Base-by-base conservation (phyloP, 2,113 vertebrate genomes). In the Cacatua alba region DNA sequence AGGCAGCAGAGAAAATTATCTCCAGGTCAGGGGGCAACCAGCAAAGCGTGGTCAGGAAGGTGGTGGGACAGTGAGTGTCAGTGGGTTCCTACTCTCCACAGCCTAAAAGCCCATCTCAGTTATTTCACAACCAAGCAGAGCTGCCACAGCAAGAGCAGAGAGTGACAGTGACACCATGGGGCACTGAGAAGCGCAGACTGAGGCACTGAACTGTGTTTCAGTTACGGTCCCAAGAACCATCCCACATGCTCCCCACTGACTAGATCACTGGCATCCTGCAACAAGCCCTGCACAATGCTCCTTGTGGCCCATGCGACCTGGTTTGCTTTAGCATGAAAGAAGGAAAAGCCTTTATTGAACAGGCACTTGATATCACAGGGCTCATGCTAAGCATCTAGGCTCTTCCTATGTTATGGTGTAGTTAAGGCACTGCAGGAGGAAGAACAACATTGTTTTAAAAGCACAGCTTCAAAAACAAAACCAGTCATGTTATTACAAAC, bases 141-240 rank as follows among this genome's bases (percentile, higher is more conserved):
- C 26, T 26, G 62, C 19, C 31, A 4, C 31, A 44, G 64, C 9
- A 49, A 52, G 44, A 24, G 49, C 60, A 19, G 21, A 35, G 26
- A 49, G 48, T 65, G n/a, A 2, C 57, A 1, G 52, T 1, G 25
- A 28, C 26, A 7, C 33, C 1, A 49, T 1, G 2, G 70, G 9
- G 7, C 2, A 7, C 68, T 6, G 31, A 59, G 62, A 29, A n/a
- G n/a, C 41, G 41, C 28, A 55, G 37, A 5, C 5, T 0, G 13
- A 9, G 0, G 3, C 35, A 7, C 20, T 26, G 28, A n/a, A 20
- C 19, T 25, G 2, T 11, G 0, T 18, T 17, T 24, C 43, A 3
- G 4, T 19, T 7, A 2, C 0, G 0, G 55, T 2, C 37, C 23
- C 0, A 0, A 37, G 29, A 63, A 17, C 31, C 26, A 31, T 28